Evolutionary conservation across 2,888 invertebrate species (phyloP).

Genomic region (Heliothis peltigera): DNA sequence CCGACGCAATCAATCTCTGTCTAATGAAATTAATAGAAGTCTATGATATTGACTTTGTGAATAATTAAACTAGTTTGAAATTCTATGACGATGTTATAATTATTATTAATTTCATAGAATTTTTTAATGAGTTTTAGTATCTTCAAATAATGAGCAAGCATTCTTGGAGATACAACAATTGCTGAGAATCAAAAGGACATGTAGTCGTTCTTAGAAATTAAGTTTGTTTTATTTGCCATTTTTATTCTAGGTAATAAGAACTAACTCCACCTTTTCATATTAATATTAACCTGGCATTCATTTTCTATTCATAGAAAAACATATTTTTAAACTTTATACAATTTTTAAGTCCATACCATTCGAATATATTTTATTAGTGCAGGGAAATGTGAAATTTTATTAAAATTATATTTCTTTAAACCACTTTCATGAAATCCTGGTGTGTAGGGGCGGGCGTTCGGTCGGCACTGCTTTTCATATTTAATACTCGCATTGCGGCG

Average conservation of each 20-base stretch:
- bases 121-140: neutral
- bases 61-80: conserved; percentile 41
- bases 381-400: conserved; percentile 51
- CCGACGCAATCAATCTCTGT: conserved; percentile 65
- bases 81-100: neutral
- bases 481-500: conserved; percentile 70
- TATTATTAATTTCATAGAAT: conserved; percentile 12
- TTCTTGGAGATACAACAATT: too few relatives aligned
- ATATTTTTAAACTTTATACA: conserved; percentile 47
- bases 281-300: conserved; percentile 10
- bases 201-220: too few relatives aligned
- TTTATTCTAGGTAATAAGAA: too few relatives aligned
- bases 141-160: too few relatives aligned
- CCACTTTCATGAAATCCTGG: conserved; percentile 60
- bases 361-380: conserved; percentile 46
- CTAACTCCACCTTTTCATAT: neutral
- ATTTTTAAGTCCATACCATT: conserved; percentile 36
- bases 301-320: conserved; percentile 27
- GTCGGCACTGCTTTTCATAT: conserved; percentile 68
- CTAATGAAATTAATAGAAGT: conserved; percentile 53
- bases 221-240: too few relatives aligned
- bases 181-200: too few relatives aligned
- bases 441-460: conserved; percentile 61
- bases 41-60: conserved; percentile 26
- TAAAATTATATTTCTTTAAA: conserved; percentile 57